phyloP scores from a whole-genome alignment of 2,888 invertebrate genomes.

The Chironomus riparius region DNA sequence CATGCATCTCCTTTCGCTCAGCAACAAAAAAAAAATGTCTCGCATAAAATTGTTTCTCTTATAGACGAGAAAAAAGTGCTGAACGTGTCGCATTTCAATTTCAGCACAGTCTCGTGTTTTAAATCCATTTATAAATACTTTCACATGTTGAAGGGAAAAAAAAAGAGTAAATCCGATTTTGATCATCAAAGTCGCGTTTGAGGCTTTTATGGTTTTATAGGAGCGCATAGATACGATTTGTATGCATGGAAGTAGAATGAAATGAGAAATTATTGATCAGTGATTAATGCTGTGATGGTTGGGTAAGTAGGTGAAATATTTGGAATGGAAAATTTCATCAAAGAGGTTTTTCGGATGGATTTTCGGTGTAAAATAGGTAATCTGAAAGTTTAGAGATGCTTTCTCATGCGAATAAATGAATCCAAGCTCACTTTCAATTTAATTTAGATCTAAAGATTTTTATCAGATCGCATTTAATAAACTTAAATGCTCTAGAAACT shows the following conservation, averaged over 20 bases:
- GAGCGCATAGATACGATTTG: not conserved
- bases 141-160: not conserved
- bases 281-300: not conserved
- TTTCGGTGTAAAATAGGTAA: not conserved
- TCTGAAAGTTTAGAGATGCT: no score
- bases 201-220: not conserved
- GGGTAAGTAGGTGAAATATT: not conserved
- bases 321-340: not conserved
- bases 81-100: not conserved
- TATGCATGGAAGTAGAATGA: not conserved
- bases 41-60: not conserved
- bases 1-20: not conserved
- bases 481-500: no score
- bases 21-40: no score
- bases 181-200: constrained; percentile 10
- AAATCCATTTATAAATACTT: constrained; percentile 19
- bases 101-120: not conserved
- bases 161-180: not conserved
- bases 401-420: no score
- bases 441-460: no score
- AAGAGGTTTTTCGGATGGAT: not conserved
- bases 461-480: no score
- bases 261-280: not conserved
- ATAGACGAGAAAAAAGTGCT: not conserved
- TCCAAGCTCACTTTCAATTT: no score